These are phyloP conservation scores for Notothenia rossii DNA, from an alignment of 2,113 vertebrate species.

Conservation along the genomic window DNA sequence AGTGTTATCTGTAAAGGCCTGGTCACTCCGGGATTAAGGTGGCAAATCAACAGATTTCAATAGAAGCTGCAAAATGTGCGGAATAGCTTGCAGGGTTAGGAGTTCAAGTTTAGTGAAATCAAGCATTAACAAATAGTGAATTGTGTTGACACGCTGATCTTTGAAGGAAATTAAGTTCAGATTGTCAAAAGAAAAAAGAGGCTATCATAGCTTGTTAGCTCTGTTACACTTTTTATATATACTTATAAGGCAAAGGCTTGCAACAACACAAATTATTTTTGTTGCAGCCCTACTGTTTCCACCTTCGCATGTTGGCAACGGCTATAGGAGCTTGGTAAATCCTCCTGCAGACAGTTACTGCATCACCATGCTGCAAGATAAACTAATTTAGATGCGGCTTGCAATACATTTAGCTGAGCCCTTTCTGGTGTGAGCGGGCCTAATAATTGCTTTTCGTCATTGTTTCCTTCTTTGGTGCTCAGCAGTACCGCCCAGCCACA, in stretches of 20 bases:
- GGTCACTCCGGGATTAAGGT: not conserved
- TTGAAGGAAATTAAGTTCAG: not conserved
- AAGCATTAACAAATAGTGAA: not conserved
- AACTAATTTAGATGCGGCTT: not conserved
- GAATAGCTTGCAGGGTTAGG: not conserved
- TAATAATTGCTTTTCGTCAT: not conserved
- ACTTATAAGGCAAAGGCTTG: no score
- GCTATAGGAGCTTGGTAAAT: not conserved
- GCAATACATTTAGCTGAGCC: not conserved
- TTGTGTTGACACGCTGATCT: not conserved
- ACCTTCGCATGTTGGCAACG: not conserved
- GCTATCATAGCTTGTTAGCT: not conserved
- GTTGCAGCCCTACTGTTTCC: not conserved
- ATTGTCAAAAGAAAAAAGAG: not conserved
- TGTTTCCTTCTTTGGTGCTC: slow-evolving; percentile 12
- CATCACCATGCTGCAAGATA: not conserved
- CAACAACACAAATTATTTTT: no score
- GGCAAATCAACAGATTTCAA: not conserved
- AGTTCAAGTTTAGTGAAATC: not conserved
- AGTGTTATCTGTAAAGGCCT: not conserved
- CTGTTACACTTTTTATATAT: not conserved
- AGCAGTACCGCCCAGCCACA: not conserved
- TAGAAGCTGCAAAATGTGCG: not conserved
- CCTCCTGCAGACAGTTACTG: not conserved
- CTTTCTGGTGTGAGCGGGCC: slow-evolving; percentile 8